Percentiles rank a stretch among this genome's conserved stretches.
Evolutionary conservation across 2,113 vertebrate genomes (phyloP).

Genomic region (Limnothrissa miodon): DNA sequence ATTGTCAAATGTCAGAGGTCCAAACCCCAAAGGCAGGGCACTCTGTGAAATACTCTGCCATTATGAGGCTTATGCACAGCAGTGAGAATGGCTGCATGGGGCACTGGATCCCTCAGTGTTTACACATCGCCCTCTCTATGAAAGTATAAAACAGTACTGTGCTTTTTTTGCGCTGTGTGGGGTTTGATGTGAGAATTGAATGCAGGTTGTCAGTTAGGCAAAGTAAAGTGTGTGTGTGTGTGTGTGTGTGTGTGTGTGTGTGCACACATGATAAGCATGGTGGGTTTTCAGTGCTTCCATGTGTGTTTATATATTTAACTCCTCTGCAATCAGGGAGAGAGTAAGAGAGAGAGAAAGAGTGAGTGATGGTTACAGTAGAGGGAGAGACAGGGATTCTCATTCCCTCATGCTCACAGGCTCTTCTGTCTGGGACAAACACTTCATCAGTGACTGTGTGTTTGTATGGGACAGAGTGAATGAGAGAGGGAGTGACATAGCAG

Average conservation of each 20-base stretch:
- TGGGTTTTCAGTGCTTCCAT: background rate
- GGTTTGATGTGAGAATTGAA: too few species aligned
- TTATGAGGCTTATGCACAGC: too few species aligned
- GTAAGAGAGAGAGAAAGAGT: background rate
- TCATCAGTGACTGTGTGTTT: background rate
- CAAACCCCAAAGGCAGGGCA: too few species aligned
- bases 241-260: slow-evolving; percentile 7
- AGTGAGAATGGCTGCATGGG: too few species aligned
- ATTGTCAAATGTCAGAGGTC: too few species aligned
- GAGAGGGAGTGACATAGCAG: too few species aligned
- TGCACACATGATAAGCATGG: background rate
- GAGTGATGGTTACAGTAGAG: background rate
- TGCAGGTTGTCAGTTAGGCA: too few species aligned
- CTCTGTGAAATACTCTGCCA: too few species aligned
- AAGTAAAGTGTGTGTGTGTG: background rate
- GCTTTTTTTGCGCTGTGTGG: too few species aligned
- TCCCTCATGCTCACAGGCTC: background rate
- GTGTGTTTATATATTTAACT: background rate
- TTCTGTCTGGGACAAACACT: background rate
- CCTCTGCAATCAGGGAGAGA: background rate
- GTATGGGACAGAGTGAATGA: background rate
- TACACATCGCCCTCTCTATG: too few species aligned
- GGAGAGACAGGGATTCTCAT: background rate
- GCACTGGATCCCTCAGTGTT: too few species aligned
- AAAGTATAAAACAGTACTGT: too few species aligned